A percentile compares a stretch with the other conserved stretches of the same genome.
Conservation (phyloP, 2,113 vertebrate species). For the Kryptolebias marmoratus region DNA sequence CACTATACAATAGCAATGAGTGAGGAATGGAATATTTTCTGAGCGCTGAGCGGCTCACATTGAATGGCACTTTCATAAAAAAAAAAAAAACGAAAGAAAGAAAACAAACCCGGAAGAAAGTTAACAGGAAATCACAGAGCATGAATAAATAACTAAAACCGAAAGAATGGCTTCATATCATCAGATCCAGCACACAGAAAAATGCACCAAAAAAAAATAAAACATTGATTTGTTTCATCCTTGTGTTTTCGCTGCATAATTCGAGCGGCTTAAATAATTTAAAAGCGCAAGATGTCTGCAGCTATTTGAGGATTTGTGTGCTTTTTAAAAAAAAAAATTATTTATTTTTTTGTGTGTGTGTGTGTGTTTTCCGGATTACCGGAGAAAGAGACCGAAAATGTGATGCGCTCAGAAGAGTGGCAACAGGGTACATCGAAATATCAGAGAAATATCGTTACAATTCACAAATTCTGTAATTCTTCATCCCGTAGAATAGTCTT, state of each 20-base stretch:
- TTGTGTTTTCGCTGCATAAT: constrained; percentile 68
- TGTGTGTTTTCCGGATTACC: constrained; percentile 44
- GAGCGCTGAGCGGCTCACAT: constrained; percentile 78
- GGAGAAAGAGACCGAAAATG: constrained; percentile 74
- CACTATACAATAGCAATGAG: constrained; percentile 90
- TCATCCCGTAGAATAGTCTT: constrained; percentile 80
- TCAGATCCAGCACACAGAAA: constrained; percentile 77
- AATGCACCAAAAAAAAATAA: constrained; percentile 69
- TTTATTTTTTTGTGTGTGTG: too few species aligned
- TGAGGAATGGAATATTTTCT: constrained; percentile 85
- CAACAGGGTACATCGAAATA: constrained; percentile 81
- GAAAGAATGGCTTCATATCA: constrained; percentile 74
- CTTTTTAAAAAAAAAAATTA: constrained; percentile 38
- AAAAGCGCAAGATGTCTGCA: constrained; percentile 53
- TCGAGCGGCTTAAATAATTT: constrained; percentile 50
- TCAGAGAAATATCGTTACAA: constrained; percentile 86
- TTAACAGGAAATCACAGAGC: constrained; percentile 73
- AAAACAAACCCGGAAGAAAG: neutral
- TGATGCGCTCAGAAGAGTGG: constrained; percentile 75
- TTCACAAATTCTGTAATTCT: constrained; percentile 81
- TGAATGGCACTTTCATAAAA: constrained; percentile 83
- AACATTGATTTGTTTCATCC: constrained; percentile 62
- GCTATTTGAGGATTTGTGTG: constrained; percentile 69
- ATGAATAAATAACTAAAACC: constrained; percentile 72
- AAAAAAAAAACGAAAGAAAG: constrained; percentile 53